Evolutionary conservation across 2,113 vertebrate genomes (phyloP), one percentile per base, ranked within the genome.

Genomic region (Protobothrops mucrosquamatus): DNA sequence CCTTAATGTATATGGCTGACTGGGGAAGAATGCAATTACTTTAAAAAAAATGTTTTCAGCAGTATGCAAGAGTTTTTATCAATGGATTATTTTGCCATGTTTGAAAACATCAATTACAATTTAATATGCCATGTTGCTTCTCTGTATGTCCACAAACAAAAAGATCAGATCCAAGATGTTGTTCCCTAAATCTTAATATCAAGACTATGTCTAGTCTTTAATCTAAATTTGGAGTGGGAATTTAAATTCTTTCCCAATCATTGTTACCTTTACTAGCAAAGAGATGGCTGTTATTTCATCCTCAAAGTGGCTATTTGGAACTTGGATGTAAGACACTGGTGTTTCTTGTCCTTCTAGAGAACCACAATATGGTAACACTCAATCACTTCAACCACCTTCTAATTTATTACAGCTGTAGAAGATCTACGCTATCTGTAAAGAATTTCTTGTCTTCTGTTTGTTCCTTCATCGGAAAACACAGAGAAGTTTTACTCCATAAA

Each of bases 211-310:
- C 5, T 57, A 34, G 29, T 29, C 51, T 7, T 22, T 88, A n/a
- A 57, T 26, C 56, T n/a, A 10, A 24, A 12, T 22, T 57, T 24
- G 11, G 52, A 55, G 7, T 34, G 55, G 23, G 22, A 10, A 29
- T 55, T 10, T 34, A 89, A 89, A 89, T 89, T 56, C 10, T 57
- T 22, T 24, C 5, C 54, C 22, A 34, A 20, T 74, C 34, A 22
- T 18, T 2, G 2, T 29, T 55, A 12, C 93, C 91, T 93, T 90
- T 92, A 89, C 59, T 26, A 93, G 74, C 92, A 94, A 61, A 92
- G 93, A 93, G 94, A 46, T 54, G 12, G 2, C 51, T 52, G 23
- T 26, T 87, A 24, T 24, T 87, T 87, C 14, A 54, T 88, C 26
- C 86, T 24, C 51, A 8, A 51, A 29, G 24, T 52, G 46, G 48